These are phyloP conservation scores for Pagrus major DNA, from an alignment of 2,113 vertebrate genomes.

Conservation along the genomic window DNA sequence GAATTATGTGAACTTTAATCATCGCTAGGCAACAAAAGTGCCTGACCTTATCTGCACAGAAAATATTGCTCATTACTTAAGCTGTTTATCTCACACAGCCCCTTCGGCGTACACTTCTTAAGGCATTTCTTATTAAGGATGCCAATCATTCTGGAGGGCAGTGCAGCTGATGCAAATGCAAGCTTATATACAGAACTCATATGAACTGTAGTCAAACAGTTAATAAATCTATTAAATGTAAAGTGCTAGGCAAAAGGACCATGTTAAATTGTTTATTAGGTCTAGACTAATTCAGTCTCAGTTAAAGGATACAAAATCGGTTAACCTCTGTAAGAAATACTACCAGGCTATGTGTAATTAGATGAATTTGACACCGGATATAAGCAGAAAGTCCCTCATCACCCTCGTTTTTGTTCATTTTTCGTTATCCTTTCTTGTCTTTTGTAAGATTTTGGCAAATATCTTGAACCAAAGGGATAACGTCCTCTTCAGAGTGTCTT, in stretches of 20 bases:
- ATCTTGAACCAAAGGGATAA: slow-evolving; percentile 6
- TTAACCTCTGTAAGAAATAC: slow-evolving; percentile 50
- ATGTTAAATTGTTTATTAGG: slow-evolving; percentile 52
- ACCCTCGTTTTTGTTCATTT: slow-evolving; percentile 19
- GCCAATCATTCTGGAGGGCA: slow-evolving; percentile 63
- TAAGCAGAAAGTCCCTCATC: slow-evolving; percentile 65
- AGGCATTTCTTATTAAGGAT: slow-evolving; percentile 54
- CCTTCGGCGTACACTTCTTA: slow-evolving; percentile 21
- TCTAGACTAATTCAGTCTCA: slow-evolving; percentile 65
- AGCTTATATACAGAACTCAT: slow-evolving; percentile 67
- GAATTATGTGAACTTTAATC: slow-evolving; percentile 11
- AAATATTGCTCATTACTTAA: slow-evolving; percentile 51
- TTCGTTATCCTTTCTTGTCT: slow-evolving; percentile 25
- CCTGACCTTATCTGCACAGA: slow-evolving; percentile 1
- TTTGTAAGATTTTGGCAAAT: slow-evolving; percentile 35
- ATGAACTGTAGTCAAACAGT: slow-evolving; percentile 62
- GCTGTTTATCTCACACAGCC: slow-evolving; percentile 46
- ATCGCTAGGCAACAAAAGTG: slow-evolving; percentile 7
- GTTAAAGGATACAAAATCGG: slow-evolving; percentile 58
- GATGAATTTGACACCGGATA: slow-evolving; percentile 49
- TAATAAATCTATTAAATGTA: slow-evolving; percentile 74
- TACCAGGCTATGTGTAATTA: slow-evolving; percentile 59
- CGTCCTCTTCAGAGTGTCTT: slow-evolving; percentile 35
- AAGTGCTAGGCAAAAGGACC: slow-evolving; percentile 77
- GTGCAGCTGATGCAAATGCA: slow-evolving; percentile 76